Evolutionary conservation across 2,797 vertebrate genomes (phyloP), one percentile per base, ranked within the genome.

Genomic region (Acrossocheilus wenchowensis): DNA sequence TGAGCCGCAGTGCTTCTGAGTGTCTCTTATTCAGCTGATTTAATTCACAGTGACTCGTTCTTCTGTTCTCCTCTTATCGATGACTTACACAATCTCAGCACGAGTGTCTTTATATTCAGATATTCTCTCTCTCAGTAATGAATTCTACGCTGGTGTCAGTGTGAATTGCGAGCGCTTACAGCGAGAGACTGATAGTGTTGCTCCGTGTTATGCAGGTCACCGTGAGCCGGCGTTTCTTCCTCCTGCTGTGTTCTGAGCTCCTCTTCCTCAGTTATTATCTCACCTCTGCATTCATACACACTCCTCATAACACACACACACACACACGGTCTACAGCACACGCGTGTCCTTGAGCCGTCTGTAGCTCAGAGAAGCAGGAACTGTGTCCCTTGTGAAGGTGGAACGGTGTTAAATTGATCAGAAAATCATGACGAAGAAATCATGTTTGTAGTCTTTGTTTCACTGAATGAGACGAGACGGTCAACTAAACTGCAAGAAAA

Each of bases 241-340:
- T 57, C 75, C 75, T 15, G 50, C 50, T 78, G 75, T n/a, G 50
- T 36, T 54, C 75, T 75, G 73, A 75, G 73, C 73, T 77, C 48
- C 73, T 75, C 73, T 77, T 77, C 73, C 73, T 57, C 52, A 57
- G 75, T n/a, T 57, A 60, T 60, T 41, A 60, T 60, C 75, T 60
- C 77, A 17, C 12, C 23, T 78, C 52, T 78, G 36, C 54, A 78
- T 60, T 41, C 77, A 78, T 1, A 62, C 54, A 78, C 75, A 60
- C 73, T 6, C 26, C 72, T 17, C 72, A 2, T 6, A 3, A 52
- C 73, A 75, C 45, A 78, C 64, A 3, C 64, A 26, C 62, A 7
- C 62, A 66, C 9, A 64, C 57, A 7, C 64, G 14, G 19, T 19
- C 36, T 1, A 34, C 17, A 11, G 9, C 34, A n/a, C 75, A 26